A percentile compares a stretch with the other conserved stretches of the same genome.
Evolutionary conservation across 2,888 invertebrate species (phyloP).

Genomic region (Phortica magna): DNA sequence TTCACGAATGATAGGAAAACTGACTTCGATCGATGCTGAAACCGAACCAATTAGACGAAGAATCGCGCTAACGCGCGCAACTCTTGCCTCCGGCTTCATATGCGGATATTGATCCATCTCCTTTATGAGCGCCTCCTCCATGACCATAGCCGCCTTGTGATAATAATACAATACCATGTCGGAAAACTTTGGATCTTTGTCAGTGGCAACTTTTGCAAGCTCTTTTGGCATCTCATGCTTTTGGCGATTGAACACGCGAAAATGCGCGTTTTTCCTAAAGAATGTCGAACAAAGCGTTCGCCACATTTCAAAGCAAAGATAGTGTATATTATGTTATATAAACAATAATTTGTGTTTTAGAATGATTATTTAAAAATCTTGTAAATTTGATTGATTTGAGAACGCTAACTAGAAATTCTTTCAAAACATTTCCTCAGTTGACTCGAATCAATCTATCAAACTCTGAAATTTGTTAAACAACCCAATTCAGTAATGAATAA

Average conservation of each 20-base stretch:
- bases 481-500: too few relatives aligned
- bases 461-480: too few relatives aligned
- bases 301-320: slow-evolving; percentile 2
- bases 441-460: too few relatives aligned
- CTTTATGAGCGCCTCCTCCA: slow-evolving; percentile 68
- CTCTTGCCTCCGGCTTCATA: slow-evolving; percentile 57
- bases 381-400: not conserved
- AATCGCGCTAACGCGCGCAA: slow-evolving; percentile 67
- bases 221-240: slow-evolving; percentile 71
- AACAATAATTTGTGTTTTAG: too few relatives aligned
- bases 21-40: slow-evolving; percentile 65
- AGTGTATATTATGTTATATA: too few relatives aligned
- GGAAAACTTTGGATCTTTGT: slow-evolving; percentile 67
- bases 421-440: too few relatives aligned
- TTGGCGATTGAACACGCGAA: slow-evolving; percentile 34
- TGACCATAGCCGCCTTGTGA: slow-evolving; percentile 68
- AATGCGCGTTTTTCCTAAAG: not conserved
- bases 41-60: slow-evolving; percentile 68
- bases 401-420: too few relatives aligned
- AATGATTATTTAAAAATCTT: too few relatives aligned
- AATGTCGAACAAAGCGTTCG: slow-evolving; percentile 12
- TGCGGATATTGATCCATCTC: slow-evolving; percentile 67
- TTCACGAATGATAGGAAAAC: slow-evolving; percentile 67
- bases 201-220: slow-evolving; percentile 58
- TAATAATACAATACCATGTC: slow-evolving; percentile 74